Base-by-base conservation (phyloP, 2,888 invertebrate species). In the Xestia ashworthii region DNA sequence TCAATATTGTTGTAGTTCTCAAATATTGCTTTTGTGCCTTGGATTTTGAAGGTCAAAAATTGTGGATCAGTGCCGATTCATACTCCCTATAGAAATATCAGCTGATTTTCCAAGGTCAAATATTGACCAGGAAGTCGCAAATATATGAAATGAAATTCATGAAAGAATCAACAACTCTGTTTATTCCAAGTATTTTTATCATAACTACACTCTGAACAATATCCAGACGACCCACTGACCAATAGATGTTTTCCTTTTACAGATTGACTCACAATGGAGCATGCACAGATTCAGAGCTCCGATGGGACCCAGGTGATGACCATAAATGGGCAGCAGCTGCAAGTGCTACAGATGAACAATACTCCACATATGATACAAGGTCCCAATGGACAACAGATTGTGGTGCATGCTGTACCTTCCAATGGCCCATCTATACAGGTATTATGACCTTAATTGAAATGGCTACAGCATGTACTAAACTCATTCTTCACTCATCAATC, bases 381-480 rank as follows among this genome's bases (percentile, higher is more conserved):
- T 0, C 97, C 97, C 0, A 97, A 97, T 76, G 98, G 98, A 0
- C 98, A 98, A 91, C 98, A 98, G 91, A 98, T 98, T 62, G 97
- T 98, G 91, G 97, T 98, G 0, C 98, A 98, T 89, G 94, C 98
- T 0, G 97, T 98, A 85, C 97, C 98, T 0, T 97, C 97, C 32
- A 95, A 96, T 58, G 96, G 96, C 1, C 97, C 97, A 78, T 91
- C 97, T 19, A 97, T 98, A 87, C 98, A 98, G 95, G 97, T 98
- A 25, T 44, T 14, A 12, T 16, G n/a, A 8, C 16, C 14, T 16
- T 12, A 22, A 14, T 12, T 32, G 3, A 25, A 16, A 22, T 76
- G 22, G 38, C 38, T 16, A 66, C 38, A 19, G 75, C 58, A 66
- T 58, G 65, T 38, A 14, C n/a, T 48, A 9, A 60, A 25, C 11